phyloP scores from a whole-genome alignment of 2,888 invertebrate species.

The Nycteola revayana region DNA sequence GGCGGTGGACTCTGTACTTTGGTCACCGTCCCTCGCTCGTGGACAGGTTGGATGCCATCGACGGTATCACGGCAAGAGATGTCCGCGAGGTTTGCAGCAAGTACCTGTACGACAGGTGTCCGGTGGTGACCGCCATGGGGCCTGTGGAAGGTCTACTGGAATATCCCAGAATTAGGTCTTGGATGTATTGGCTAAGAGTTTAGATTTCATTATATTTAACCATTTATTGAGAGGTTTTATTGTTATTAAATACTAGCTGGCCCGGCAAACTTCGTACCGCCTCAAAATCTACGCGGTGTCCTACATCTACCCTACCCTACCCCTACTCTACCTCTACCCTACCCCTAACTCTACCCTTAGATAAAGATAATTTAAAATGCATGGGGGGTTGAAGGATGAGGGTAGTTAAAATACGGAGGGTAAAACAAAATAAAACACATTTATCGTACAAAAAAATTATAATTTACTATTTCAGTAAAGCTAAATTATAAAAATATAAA shows the following conservation, averaged over 20 bases:
- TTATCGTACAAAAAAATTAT: conserved; percentile 59
- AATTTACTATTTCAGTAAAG: conserved; percentile 72
- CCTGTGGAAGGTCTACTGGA: conserved; percentile 92
- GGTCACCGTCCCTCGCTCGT: conserved; percentile 92
- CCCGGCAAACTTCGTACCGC: too few relatives aligned
- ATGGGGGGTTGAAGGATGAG: too few relatives aligned
- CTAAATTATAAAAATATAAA: conserved; percentile 68
- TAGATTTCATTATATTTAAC: conserved; percentile 25
- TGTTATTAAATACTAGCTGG: too few relatives aligned
- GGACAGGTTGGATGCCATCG: conserved; percentile 92
- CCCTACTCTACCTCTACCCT: too few relatives aligned
- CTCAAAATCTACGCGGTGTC: too few relatives aligned
- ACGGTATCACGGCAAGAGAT: conserved; percentile 87
- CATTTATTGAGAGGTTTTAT: neutral
- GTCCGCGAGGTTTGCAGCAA: conserved; percentile 90
- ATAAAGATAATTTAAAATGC: too few relatives aligned
- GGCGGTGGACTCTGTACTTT: conserved; percentile 95
- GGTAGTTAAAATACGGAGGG: too few relatives aligned
- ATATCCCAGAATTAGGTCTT: conserved; percentile 89
- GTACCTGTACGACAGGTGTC: conserved; percentile 95
- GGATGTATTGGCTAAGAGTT: conserved; percentile 89
- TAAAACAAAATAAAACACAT: conserved; percentile 40
- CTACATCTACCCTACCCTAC: too few relatives aligned
- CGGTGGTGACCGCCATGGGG: conserved; percentile 95
- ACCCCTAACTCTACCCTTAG: too few relatives aligned